Base-by-base conservation (phyloP, 2,888 invertebrate species). In the Agriopis aurantiaria region DNA sequence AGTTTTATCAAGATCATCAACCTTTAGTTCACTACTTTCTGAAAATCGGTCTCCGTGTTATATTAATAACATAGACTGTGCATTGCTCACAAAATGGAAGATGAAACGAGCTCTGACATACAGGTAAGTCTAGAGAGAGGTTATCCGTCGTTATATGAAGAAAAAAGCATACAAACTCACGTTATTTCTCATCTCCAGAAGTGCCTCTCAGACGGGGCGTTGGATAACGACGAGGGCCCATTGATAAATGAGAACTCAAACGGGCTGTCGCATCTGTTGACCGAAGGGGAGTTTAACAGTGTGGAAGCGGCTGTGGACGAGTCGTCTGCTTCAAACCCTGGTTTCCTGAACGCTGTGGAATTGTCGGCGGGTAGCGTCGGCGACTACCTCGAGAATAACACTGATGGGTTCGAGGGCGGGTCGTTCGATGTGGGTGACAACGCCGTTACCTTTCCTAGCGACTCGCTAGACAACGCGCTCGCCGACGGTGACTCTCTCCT, bases 191-290 rank as follows among this genome's bases (percentile, higher is more conserved):
- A 46, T 64, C 88, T 89, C 48, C 84, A 93, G 93, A 93, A 93
- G 76, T 90, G 90, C 78, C 78, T 91, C 74, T 85, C 92, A 14
- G 91, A 91, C 46, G 89, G 85, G 33, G 87, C 86, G 10, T 92
- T 94, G 92, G 93, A 94, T 70, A 91, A 91, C 11, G 93, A 94
- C 68, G 93, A 93, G 77, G 92, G 92, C 1, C 91, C 93, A 12
- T 73, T 93, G 63, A 93, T 92, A 60, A 92, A 93, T 71, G 93
- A 93, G 76, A 94, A 93, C 74, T 94, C 93, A 1, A 93, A 93
- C 75, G 93, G 93, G 8, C 78, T 93, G 65, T 93, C 94, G 9
- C 93, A 93, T 83, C 83, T 93, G 75, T 81, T 93, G 74, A 93
- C 92, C 14, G 94, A 93, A 72, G 89, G 92, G 48, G 93, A 92